Evolutionary conservation across 2,888 invertebrate species (phyloP).

Genomic region (Allophyes oxyacanthae): DNA sequence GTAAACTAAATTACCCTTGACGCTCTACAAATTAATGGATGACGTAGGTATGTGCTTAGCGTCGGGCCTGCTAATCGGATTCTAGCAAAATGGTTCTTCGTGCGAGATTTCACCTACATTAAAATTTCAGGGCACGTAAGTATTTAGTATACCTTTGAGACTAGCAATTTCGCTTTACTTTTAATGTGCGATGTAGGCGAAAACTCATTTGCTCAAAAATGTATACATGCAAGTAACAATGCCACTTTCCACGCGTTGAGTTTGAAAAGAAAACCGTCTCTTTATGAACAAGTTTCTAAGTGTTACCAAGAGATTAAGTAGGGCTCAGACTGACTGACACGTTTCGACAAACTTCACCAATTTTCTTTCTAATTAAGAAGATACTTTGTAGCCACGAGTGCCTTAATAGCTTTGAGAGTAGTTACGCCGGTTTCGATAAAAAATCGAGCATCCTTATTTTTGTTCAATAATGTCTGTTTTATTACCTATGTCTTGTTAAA

Average conservation of each 20-base stretch:
- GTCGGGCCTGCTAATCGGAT: slow-evolving; percentile 34
- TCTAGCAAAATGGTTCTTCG: slow-evolving; percentile 28
- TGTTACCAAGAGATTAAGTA: slow-evolving; percentile 55
- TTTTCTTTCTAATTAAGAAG: slow-evolving; percentile 65
- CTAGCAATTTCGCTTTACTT: slow-evolving; percentile 39
- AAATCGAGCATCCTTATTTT: slow-evolving; percentile 30
- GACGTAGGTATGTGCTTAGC: slow-evolving; percentile 45
- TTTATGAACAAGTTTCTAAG: slow-evolving; percentile 44
- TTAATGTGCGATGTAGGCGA: slow-evolving; percentile 31
- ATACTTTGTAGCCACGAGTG: slow-evolving; percentile 56
- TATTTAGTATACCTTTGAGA: slow-evolving; percentile 24
- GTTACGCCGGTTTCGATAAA: slow-evolving; percentile 27
- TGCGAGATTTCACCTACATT: slow-evolving; percentile 21
- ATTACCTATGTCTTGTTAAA: neutral
- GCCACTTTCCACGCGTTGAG: slow-evolving; percentile 31
- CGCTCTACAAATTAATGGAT: slow-evolving; percentile 46
- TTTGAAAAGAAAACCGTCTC: slow-evolving; percentile 50
- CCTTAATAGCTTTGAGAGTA: slow-evolving; percentile 48
- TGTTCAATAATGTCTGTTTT: slow-evolving; percentile 11
- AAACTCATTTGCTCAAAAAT: slow-evolving; percentile 50
- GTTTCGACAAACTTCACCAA: slow-evolving; percentile 61
- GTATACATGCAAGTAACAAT: slow-evolving; percentile 44
- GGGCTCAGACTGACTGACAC: slow-evolving; percentile 50
- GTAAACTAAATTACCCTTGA: slow-evolving; percentile 54
- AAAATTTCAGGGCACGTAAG: slow-evolving; percentile 32